These are phyloP conservation scores for Corbicula japonica DNA, from an alignment of 2,888 invertebrate species.

Conservation along the genomic window DNA sequence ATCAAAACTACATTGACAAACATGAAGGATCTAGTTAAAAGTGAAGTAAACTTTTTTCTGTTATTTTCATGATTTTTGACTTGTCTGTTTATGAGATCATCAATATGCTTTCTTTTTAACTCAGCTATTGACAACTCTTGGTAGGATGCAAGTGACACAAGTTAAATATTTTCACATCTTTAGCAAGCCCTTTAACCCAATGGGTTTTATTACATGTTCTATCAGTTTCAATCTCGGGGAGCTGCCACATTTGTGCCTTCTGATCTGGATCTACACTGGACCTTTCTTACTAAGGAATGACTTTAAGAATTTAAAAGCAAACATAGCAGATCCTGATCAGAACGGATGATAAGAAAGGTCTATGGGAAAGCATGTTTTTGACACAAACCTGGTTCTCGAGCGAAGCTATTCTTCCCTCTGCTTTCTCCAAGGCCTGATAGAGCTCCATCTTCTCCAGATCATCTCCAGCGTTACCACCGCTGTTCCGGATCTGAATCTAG, in stretches of 20 bases:
- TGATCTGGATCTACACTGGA: not conserved
- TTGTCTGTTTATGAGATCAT: not conserved
- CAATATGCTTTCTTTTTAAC: not conserved
- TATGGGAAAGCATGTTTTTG: not conserved
- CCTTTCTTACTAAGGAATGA: not conserved
- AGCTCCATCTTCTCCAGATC: slow-evolving; percentile 83
- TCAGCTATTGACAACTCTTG: not conserved
- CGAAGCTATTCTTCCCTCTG: slow-evolving; percentile 83
- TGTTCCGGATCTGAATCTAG: slow-evolving; percentile 74
- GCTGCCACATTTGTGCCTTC: not conserved
- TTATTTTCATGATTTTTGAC: no score
- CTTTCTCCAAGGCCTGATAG: slow-evolving; percentile 83
- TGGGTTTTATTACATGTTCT: no score
- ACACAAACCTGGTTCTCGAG: slow-evolving; percentile 84
- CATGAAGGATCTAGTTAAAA: not conserved
- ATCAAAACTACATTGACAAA: not conserved
- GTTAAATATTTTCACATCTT: not conserved
- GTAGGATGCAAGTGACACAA: not conserved
- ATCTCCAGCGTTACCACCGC: slow-evolving; percentile 64
- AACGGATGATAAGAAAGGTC: not conserved
- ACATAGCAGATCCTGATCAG: not conserved
- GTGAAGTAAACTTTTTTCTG: no score
- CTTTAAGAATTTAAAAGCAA: not conserved
- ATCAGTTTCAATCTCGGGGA: no score
- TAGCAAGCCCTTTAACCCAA: no score